These are phyloP conservation scores for Leptopilina boulardi DNA, from an alignment of 1,140 invertebrate genomes.

Conservation along the genomic window DNA sequence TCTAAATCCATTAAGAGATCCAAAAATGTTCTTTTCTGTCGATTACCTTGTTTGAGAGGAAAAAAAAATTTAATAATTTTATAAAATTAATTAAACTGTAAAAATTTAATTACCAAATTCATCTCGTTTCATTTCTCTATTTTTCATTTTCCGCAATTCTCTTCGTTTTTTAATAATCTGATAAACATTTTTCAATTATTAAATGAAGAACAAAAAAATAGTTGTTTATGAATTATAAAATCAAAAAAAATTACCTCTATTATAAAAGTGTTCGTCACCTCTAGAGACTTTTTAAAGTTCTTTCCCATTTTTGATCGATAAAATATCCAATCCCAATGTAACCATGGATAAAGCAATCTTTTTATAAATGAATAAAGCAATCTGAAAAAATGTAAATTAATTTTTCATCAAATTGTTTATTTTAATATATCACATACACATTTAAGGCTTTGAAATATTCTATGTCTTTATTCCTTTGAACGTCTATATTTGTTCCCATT, in stretches of 20 bases:
- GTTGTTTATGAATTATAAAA: too few species aligned
- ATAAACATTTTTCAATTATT: not conserved
- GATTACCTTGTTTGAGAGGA: conserved; percentile 66
- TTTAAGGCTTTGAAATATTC: conserved; percentile 85
- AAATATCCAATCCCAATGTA: conserved; percentile 58
- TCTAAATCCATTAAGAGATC: conserved; percentile 83
- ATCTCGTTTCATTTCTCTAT: not conserved
- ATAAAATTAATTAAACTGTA: too few species aligned
- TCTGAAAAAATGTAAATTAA: conserved; percentile 14
- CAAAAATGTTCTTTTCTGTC: conserved; percentile 78
- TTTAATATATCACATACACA: conserved; percentile 78
- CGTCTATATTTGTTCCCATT: conserved; percentile 87
- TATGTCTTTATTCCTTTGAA: conserved; percentile 82
- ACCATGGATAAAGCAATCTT: conserved; percentile 60
- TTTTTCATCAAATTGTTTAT: not conserved
- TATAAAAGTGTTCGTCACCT: conserved; percentile 62
- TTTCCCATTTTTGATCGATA: conserved; percentile 58
- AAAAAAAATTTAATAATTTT: not conserved
- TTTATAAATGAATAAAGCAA: conserved; percentile 38
- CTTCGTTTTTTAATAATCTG: not conserved
- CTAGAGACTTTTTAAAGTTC: conserved; percentile 55
- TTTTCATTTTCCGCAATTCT: not conserved
- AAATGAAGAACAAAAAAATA: not conserved
- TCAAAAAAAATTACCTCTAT: conserved; percentile 41
- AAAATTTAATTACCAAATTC: not conserved